Base-by-base conservation (phyloP, 1,140 invertebrate species). In the Littorina saxatilis region DNA sequence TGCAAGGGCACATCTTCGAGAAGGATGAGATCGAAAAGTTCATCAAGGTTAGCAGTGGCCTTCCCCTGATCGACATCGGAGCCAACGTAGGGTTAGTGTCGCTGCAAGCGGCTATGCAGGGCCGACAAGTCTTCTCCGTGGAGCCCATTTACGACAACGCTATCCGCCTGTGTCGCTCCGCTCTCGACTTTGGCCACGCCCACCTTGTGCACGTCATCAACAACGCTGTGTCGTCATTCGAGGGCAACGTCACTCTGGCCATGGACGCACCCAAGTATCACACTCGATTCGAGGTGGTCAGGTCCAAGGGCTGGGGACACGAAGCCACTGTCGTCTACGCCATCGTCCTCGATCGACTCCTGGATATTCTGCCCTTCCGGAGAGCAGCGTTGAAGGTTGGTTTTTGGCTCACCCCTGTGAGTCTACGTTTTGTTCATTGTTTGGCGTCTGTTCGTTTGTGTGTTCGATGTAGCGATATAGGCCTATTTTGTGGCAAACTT, bases 1-100 rank as follows among this genome's bases (percentile, higher is more conserved):
- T 27, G 72, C 1, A 50, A 47, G 43, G 72, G 11, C 7, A 27
- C 0, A 40, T 27, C 7, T 52, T 52, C 32, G 72, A 74, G 29
- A 27, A 23, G 20, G 9, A 50, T 27, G 72, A 74, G 52, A 74
- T 27, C 17, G 43, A 2, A 11, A 50, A 52, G 43, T 74, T 74
- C 32, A n/a, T 74, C 11, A 11, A 2, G 27, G 9, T 74, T n/a
- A 50, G 40, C 5, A 11, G 47, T 29, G n/a, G 29, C n/a, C 40
- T 74, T 17, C 72, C 72, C 13, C 83, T 85, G 52, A 32, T 85
- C 29, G 84, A 85, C 27, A 77, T 85, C 50, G 84, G 84, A 27
- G 80, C 84, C 20, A 85, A 85, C 39, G 55, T 85, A 11, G 84
- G 84, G 4, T 63, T 83, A 7, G 81, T 83, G 50, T 61, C 82